phyloP scores from a whole-genome alignment of 1,140 invertebrate species.

The Radopholus similis region DNA sequence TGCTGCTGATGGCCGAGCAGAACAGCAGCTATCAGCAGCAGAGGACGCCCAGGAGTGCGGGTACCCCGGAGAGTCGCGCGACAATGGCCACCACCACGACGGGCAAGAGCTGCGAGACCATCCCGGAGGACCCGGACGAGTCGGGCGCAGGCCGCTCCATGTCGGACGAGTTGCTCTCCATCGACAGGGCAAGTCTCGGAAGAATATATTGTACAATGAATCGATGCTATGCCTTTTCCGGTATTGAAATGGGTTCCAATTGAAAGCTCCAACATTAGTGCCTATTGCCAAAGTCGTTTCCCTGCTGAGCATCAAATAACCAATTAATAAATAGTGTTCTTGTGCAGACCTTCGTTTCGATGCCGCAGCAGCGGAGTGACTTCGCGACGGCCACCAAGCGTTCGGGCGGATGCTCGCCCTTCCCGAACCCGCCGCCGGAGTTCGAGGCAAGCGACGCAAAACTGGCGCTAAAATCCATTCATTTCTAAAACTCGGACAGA shows the following conservation, averaged over 20 bases:
- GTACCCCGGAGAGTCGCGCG: not conserved
- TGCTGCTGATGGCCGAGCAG: not conserved
- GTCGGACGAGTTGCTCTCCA: constrained; percentile 9
- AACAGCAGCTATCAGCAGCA: not conserved
- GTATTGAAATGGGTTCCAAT: too few species aligned
- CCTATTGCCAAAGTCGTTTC: too few species aligned
- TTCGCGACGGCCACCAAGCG: too few species aligned
- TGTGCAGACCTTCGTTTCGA: not conserved
- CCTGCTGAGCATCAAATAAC: not conserved
- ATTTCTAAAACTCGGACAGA: not conserved
- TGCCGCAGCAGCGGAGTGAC: not conserved
- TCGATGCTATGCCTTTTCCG: too few species aligned
- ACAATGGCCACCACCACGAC: not conserved
- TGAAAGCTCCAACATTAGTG: too few species aligned
- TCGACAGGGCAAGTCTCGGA: constrained; percentile 11
- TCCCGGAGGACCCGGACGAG: constrained; percentile 5
- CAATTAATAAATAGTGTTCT: not conserved
- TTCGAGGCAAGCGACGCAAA: not conserved
- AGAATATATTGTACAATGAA: too few species aligned
- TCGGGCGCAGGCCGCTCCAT: not conserved
- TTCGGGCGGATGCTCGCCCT: too few species aligned
- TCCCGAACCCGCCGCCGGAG: not conserved
- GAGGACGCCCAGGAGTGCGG: not conserved
- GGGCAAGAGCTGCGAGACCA: constrained; percentile 4
- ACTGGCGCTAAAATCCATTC: not conserved